phyloP scores from a whole-genome alignment of 2,113 vertebrate species.

The Nesogale talazaci region DNA sequence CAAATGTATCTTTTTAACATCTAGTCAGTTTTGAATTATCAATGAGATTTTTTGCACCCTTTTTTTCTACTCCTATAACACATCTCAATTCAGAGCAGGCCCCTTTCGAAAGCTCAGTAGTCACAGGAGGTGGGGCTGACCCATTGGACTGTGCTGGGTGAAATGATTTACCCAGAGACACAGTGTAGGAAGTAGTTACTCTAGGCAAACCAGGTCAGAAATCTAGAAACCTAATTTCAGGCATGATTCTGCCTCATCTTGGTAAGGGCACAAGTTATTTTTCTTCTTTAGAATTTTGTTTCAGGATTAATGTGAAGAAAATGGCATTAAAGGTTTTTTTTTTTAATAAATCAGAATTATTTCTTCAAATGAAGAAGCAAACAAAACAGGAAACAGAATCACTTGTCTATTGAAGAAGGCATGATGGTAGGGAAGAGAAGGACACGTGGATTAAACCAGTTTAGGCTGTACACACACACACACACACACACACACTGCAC shows the following conservation, averaged over 20 bases:
- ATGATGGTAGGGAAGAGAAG: neutral
- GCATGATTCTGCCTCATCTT: neutral
- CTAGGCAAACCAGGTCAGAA: neutral
- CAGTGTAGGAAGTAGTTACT: neutral
- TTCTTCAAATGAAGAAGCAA: conserved; percentile 16
- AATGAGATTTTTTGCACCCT: conserved; percentile 3
- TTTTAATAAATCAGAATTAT: neutral
- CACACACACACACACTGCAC: no score
- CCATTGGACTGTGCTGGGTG: neutral
- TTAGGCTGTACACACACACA: neutral
- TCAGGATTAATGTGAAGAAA: neutral
- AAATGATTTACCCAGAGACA: neutral
- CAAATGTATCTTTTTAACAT: conserved; percentile 5
- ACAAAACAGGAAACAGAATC: neutral
- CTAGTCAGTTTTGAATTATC: conserved; percentile 11
- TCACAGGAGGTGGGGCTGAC: neutral
- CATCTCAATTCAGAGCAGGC: conserved; percentile 1
- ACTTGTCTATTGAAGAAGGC: neutral
- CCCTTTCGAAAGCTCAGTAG: neutral
- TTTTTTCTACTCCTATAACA: conserved; percentile 3
- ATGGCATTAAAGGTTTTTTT: neutral
- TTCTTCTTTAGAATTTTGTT: neutral
- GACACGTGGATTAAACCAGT: neutral
- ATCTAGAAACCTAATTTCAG: neutral
- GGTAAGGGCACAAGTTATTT: neutral